phyloP scores from a whole-genome alignment of 2,797 vertebrate species.

The Jordanella pulchra region DNA sequence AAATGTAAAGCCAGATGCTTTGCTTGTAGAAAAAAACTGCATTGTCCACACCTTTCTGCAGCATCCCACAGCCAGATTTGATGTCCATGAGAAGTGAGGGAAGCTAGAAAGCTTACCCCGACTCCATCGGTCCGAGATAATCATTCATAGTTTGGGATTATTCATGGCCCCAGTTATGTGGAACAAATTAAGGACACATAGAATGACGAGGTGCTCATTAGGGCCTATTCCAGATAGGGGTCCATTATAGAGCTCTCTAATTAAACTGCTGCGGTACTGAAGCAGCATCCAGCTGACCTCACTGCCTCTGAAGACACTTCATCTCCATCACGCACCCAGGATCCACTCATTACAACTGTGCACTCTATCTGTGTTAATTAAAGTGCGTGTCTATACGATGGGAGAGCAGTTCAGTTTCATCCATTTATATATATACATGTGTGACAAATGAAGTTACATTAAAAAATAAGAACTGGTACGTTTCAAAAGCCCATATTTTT shows the following conservation, averaged over 20 bases:
- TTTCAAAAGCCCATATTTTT: background rate
- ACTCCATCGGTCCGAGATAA: slow-evolving; percentile 24
- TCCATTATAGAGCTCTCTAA: slow-evolving; percentile 59
- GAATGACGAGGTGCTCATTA: slow-evolving; percentile 62
- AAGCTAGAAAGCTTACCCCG: slow-evolving; percentile 14
- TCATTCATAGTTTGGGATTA: slow-evolving; percentile 54
- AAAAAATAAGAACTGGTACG: background rate
- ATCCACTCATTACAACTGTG: slow-evolving; percentile 50
- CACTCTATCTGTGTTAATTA: slow-evolving; percentile 41
- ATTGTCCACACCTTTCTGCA: slow-evolving; percentile 28
- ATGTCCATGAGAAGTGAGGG: background rate
- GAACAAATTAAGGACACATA: slow-evolving; percentile 64
- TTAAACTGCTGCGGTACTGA: slow-evolving; percentile 60
- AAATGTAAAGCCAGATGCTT: slow-evolving; percentile 44
- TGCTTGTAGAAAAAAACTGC: slow-evolving; percentile 34
- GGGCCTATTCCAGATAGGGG: slow-evolving; percentile 35
- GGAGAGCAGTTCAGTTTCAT: slow-evolving; percentile 12
- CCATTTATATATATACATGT: background rate
- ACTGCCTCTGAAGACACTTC: slow-evolving; percentile 43
- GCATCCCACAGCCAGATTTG: background rate
- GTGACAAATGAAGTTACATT: background rate
- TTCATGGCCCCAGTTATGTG: slow-evolving; percentile 50
- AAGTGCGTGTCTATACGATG: slow-evolving; percentile 10
- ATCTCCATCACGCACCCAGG: slow-evolving; percentile 48
- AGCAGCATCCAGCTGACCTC: slow-evolving; percentile 58